Evolutionary conservation across 92 coral and sea anemone species (phyloP).

Genomic region (Pocillopora grandis): DNA sequence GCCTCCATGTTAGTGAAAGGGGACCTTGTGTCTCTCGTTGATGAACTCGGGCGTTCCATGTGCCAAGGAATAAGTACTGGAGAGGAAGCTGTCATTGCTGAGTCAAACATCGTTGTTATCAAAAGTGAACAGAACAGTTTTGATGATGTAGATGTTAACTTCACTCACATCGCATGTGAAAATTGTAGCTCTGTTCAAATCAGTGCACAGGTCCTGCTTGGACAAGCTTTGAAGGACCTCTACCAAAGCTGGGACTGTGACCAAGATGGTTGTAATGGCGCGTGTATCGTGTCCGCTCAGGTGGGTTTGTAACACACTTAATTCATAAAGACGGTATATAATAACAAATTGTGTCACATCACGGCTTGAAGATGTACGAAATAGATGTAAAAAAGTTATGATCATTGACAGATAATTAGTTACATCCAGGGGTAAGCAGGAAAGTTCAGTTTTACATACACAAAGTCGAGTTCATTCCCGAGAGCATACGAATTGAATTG

Average conservation of each 20-base stretch:
- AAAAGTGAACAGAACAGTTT: conserved; percentile 68
- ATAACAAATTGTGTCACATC: not conserved
- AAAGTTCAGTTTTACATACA: too few relatives aligned
- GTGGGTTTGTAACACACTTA: conserved; percentile 27
- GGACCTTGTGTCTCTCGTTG: conserved; percentile 47
- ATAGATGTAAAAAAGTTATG: too few relatives aligned
- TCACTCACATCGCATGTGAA: conserved; percentile 53
- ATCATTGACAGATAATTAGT: too few relatives aligned
- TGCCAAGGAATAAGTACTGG: conserved; percentile 73
- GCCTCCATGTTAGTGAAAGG: conserved; percentile 60
- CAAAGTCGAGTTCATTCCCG: too few relatives aligned
- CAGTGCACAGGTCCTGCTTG: conserved; percentile 70
- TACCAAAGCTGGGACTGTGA: conserved; percentile 80
- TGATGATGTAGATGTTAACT: conserved; percentile 53
- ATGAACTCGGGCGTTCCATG: conserved; percentile 69
- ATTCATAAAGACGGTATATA: not conserved
- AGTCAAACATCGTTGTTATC: conserved; percentile 60
- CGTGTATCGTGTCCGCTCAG: conserved; percentile 92
- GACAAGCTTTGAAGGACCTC: conserved; percentile 59
- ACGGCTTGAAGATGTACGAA: too few relatives aligned
- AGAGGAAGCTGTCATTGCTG: conserved; percentile 64
- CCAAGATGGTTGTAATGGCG: conserved; percentile 83
- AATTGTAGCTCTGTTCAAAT: conserved; percentile 45
- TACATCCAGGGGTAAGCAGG: too few relatives aligned
- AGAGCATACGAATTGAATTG: too few relatives aligned